Evolutionary conservation across 2,797 vertebrate species (phyloP).

Genomic region (Lepilemur septentrionalis): DNA sequence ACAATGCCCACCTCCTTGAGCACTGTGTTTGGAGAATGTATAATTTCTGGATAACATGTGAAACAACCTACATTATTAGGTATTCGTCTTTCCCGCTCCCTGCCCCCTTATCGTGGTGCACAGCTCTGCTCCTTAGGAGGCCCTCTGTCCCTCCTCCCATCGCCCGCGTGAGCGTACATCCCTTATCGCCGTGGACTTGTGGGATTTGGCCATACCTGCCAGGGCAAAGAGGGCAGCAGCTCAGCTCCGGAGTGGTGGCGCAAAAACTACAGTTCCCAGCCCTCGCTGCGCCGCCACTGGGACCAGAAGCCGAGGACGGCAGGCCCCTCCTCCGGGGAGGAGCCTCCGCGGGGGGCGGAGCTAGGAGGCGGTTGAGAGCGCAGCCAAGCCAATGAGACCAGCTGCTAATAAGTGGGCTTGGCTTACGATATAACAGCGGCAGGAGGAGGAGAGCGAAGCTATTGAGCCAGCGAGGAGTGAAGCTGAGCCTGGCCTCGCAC

Average conservation of each 20-base stretch:
- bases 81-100: background rate
- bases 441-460: conserved; percentile 72
- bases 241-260: background rate
- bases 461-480: conserved; percentile 75
- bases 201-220: conserved; percentile 23
- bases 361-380: conserved; percentile 60
- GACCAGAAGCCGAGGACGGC: background rate
- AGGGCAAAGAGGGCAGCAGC: background rate
- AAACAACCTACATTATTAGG: background rate
- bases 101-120: background rate
- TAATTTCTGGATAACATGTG: background rate
- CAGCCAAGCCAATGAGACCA: conserved; percentile 79
- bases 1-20: background rate
- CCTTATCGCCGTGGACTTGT: background rate
- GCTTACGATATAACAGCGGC: conserved; percentile 73
- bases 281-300: background rate
- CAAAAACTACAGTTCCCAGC: conserved; percentile 76
- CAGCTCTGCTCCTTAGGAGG: background rate
- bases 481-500: conserved; percentile 67
- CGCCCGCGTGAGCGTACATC: background rate
- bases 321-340: conserved; percentile 62
- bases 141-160: background rate
- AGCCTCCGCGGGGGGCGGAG: conserved; percentile 59
- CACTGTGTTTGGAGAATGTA: background rate
- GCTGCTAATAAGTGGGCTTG: conserved; percentile 77